Evolutionary conservation across 2,113 vertebrate genomes (phyloP), one percentile per base, ranked within the genome.

Genomic region (Pristiophorus japonicus): DNA sequence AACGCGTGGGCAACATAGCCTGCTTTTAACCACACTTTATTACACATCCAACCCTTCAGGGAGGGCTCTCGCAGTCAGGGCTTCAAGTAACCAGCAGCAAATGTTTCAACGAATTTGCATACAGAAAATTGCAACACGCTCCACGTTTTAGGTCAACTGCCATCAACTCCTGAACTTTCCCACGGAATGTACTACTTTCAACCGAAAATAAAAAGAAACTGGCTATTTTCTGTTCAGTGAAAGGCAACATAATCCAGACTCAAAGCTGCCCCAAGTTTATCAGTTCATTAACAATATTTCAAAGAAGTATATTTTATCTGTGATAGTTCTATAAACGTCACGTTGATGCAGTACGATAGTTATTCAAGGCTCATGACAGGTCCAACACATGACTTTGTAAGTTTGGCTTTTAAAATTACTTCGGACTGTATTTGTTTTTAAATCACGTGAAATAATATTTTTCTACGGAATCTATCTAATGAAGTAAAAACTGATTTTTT

Each of bases 21-120:
- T 63, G 62, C 59, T 92, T 92, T n/a, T 92, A 65, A 92, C 59
- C 88, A 65, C 55, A 63, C 59, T 92, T 63, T 38, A 65, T 63
- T n/a, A 42, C 88, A 92, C 59, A 63, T 90, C 3, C 87, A 90
- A 59, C 55, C 59, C 34, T 92, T 63, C 34, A 63, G 34, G 59
- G n/a, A 92, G n/a, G 30, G 59, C 30, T 30, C 59, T 38, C n/a
- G n/a, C 88, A 92, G n/a, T 92, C 55, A 59, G 3, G 59, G 34
- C 5, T 92, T 62, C 16, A 92, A 92, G n/a, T 7, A n/a, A 38
- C 59, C 3, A 38, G 0, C 4, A 63, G 59, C 88, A 63, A 92
- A 42, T 42, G 16, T 18, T 42, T 81, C 42, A 81, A 91, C n/a
- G 63, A 3, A 92, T 63, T 92, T 63, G 88, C 88, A 65, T 92